Conservation (phyloP, 2,888 invertebrate species). For the Sabellastarte sp. region DNA sequence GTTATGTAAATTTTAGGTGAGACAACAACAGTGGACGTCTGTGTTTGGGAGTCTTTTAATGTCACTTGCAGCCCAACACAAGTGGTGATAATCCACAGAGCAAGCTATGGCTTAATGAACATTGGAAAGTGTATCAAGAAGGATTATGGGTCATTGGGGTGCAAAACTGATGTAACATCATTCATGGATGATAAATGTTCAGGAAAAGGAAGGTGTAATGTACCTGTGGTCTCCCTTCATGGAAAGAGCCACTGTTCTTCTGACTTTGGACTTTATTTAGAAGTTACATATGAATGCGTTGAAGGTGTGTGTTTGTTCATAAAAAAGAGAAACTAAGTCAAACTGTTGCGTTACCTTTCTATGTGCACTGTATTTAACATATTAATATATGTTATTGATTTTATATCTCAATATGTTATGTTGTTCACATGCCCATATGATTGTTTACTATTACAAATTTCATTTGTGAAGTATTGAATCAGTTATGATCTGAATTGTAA, state of each 20-base stretch:
- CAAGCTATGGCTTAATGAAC: slow-evolving; percentile 14
- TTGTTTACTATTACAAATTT: too few relatives aligned
- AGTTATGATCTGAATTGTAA: too few relatives aligned
- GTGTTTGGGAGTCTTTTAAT: not conserved
- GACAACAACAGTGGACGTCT: too few relatives aligned
- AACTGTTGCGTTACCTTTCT: not conserved
- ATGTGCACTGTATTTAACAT: not conserved
- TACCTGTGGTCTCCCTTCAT: slow-evolving; percentile 26
- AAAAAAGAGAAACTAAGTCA: too few relatives aligned
- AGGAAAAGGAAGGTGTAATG: slow-evolving; percentile 13
- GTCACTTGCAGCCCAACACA: not conserved
- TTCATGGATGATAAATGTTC: slow-evolving; percentile 12
- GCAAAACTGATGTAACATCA: slow-evolving; percentile 18
- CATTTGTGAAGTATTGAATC: too few relatives aligned
- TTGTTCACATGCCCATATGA: too few relatives aligned
- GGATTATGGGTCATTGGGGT: slow-evolving; percentile 18
- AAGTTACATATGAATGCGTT: slow-evolving; percentile 19
- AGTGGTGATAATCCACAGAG: slow-evolving; percentile 7
- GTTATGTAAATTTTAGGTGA: too few relatives aligned
- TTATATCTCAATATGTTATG: too few relatives aligned
- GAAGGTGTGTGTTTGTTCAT: slow-evolving; percentile 18
- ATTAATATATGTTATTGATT: too few relatives aligned
- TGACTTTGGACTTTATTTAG: slow-evolving; percentile 23
- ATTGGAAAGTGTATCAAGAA: slow-evolving; percentile 16
- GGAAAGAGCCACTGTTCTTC: slow-evolving; percentile 19